Evolutionary conservation across 2,888 invertebrate genomes (phyloP).

Genomic region (Drosophila neonasuta): DNA sequence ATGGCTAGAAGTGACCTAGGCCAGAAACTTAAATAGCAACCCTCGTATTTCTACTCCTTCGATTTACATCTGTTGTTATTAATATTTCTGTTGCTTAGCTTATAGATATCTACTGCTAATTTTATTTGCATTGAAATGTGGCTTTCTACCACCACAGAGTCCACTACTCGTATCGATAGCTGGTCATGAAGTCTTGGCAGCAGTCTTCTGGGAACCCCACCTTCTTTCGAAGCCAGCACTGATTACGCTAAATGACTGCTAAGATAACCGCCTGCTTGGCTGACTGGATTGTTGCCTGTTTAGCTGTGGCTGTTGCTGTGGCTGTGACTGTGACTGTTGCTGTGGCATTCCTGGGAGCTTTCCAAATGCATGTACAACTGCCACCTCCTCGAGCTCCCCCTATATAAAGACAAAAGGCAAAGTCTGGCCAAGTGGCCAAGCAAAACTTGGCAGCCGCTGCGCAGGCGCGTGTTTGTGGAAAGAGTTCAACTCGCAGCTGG

Average conservation of each 20-base stretch:
- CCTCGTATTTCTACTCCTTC: too few species aligned
- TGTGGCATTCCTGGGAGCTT: constrained; percentile 57
- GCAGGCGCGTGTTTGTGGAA: constrained; percentile 68
- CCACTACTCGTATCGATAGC: background rate
- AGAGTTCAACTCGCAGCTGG: constrained; percentile 75
- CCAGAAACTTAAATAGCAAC: too few species aligned
- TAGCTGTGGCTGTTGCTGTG: constrained; percentile 1
- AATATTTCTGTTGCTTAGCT: background rate
- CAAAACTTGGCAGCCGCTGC: constrained; percentile 48
- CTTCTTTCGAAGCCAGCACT: constrained; percentile 37
- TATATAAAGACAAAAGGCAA: constrained; percentile 41
- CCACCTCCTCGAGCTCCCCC: constrained; percentile 4
- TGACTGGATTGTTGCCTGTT: constrained; percentile 7
- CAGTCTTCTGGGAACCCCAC: constrained; percentile 16
- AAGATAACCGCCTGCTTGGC: constrained; percentile 49
- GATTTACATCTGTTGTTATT: background rate
- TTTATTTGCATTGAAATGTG: background rate
- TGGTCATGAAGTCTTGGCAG: background rate
- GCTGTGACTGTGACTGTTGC: constrained; percentile 2
- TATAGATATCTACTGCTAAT: background rate
- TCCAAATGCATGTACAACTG: constrained; percentile 38
- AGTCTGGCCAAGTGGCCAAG: constrained; percentile 18
- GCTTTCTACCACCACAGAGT: background rate
- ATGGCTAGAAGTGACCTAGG: too few species aligned
- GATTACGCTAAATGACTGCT: constrained; percentile 68